phyloP scores from a whole-genome alignment of 2,888 invertebrate species.

The Choreutis nemorana region DNA sequence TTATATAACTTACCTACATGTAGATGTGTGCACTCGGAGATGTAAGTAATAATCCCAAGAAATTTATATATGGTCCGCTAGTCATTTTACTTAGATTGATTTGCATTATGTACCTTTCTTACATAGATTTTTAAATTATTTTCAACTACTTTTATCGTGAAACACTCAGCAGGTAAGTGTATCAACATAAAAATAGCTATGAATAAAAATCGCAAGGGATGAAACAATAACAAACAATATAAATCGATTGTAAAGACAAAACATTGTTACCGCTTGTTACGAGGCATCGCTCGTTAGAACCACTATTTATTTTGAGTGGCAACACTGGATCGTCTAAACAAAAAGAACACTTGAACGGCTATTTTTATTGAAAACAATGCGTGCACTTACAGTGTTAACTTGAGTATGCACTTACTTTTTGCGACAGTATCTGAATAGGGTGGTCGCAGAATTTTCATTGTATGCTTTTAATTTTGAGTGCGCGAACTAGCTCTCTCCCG shows the following conservation, averaged over 20 bases:
- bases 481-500: constrained; percentile 69
- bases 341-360: constrained; percentile 61
- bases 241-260: constrained; percentile 46
- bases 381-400: constrained; percentile 51
- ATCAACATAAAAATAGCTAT: too few species aligned
- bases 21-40: too few species aligned
- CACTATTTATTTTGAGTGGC: constrained; percentile 62
- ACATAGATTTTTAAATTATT: too few species aligned
- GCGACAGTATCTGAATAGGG: constrained; percentile 59
- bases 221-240: constrained; percentile 34
- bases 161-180: too few species aligned
- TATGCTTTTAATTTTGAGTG: constrained; percentile 72
- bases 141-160: too few species aligned
- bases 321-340: constrained; percentile 63
- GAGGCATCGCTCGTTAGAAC: constrained; percentile 53
- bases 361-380: constrained; percentile 64
- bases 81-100: too few species aligned
- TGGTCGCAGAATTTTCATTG: constrained; percentile 67
- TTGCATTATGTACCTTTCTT: too few species aligned
- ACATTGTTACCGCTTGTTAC: constrained; percentile 53
- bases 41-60: too few species aligned
- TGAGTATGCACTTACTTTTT: constrained; percentile 59
- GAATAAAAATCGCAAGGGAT: too few species aligned
- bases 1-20: too few species aligned
- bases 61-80: too few species aligned